phyloP scores from a whole-genome alignment of 2,113 vertebrate species.

The Equus quagga region DNA sequence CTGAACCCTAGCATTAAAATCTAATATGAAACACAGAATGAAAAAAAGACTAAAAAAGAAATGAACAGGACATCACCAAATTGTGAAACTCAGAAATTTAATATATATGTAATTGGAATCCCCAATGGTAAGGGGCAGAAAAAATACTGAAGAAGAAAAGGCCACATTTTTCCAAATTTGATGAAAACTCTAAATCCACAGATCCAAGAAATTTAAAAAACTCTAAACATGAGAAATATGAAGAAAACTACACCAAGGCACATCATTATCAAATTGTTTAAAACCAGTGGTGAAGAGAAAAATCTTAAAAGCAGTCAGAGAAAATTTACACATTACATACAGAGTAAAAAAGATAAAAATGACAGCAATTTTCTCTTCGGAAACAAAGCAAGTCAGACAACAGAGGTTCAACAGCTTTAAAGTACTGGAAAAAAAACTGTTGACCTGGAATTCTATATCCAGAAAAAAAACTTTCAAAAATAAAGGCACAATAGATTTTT shows the following conservation, averaged over 20 bases:
- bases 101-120: background rate
- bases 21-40: background rate
- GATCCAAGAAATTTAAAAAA: background rate
- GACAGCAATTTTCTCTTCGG: background rate
- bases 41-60: background rate
- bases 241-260: background rate
- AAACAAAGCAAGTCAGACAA: background rate
- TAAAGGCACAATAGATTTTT: background rate
- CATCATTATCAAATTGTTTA: background rate
- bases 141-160: background rate
- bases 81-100: background rate
- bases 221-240: background rate
- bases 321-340: background rate
- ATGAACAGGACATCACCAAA: background rate
- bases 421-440: background rate
- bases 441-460: background rate
- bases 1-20: background rate
- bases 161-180: background rate
- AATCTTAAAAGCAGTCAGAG: background rate
- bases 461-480: background rate
- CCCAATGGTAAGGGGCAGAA: background rate
- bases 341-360: background rate
- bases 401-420: background rate
- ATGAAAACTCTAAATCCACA: background rate
- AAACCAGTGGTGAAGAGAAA: background rate